phyloP scores from a whole-genome alignment of 2,113 vertebrate species.

The cat (Felis catus) region F.catus_Fca126_mat1.0 CM031411.1:89556001-89556500 shows the following conservation, averaged over 20 bases:
- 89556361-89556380: too few relatives aligned
- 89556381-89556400: too few relatives aligned
- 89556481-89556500: not conserved
- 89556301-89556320: too few relatives aligned
- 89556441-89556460: not conserved
- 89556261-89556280: too few relatives aligned
- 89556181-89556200: not conserved
- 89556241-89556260: not conserved
- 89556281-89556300: too few relatives aligned
- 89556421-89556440: too few relatives aligned
- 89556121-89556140: not conserved
- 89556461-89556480: conserved; percentile 23
- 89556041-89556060: not conserved
- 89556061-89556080: conserved; percentile 21
- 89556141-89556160: not conserved
- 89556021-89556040: too few relatives aligned
- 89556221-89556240: not conserved
- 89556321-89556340: too few relatives aligned
- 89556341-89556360: too few relatives aligned
- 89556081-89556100: not conserved
- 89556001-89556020: too few relatives aligned
- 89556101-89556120: not conserved
- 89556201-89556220: not conserved
- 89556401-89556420: too few relatives aligned
- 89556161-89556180: not conserved